These are phyloP conservation scores for Hemichromis elongatus DNA, from an alignment of 2,113 vertebrate species.

Conservation along the genomic window DNA sequence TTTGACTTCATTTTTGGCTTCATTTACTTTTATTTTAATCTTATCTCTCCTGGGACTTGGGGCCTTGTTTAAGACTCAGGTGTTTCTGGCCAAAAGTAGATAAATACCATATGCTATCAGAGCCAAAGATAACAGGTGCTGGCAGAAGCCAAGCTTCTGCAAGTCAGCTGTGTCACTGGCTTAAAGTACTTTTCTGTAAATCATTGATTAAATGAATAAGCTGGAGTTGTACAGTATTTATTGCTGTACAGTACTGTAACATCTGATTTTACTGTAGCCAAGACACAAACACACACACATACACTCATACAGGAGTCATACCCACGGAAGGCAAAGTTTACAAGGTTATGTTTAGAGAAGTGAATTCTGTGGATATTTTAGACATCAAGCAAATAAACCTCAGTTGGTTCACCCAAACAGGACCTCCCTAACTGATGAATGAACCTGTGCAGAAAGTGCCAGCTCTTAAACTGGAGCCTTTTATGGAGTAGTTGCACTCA, in stretches of 20 bases:
- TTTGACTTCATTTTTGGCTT: background rate
- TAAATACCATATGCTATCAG: background rate
- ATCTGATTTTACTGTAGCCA: constrained; percentile 22
- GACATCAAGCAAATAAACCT: constrained; percentile 31
- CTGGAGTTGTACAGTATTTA: constrained; percentile 10
- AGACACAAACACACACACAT: background rate
- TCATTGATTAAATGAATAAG: constrained; percentile 42
- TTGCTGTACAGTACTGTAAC: constrained; percentile 5
- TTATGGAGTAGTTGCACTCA: background rate
- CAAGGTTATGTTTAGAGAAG: constrained; percentile 27
- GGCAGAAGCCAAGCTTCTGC: background rate
- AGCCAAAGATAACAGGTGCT: constrained; percentile 29
- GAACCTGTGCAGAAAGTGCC: background rate
- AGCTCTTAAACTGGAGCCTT: background rate
- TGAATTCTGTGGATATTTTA: constrained; percentile 13
- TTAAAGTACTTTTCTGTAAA: constrained; percentile 28
- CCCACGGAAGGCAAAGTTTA: constrained; percentile 22
- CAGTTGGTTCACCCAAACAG: background rate
- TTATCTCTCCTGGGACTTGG: constrained; percentile 12
- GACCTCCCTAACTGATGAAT: constrained; percentile 36
- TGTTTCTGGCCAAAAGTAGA: background rate
- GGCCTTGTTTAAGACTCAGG: background rate
- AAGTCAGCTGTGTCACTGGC: constrained; percentile 7
- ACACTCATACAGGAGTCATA: background rate
- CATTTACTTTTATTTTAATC: background rate